Base-by-base conservation (phyloP, 2,797 vertebrate species). In the Neosilurus mollespiculum region DNA sequence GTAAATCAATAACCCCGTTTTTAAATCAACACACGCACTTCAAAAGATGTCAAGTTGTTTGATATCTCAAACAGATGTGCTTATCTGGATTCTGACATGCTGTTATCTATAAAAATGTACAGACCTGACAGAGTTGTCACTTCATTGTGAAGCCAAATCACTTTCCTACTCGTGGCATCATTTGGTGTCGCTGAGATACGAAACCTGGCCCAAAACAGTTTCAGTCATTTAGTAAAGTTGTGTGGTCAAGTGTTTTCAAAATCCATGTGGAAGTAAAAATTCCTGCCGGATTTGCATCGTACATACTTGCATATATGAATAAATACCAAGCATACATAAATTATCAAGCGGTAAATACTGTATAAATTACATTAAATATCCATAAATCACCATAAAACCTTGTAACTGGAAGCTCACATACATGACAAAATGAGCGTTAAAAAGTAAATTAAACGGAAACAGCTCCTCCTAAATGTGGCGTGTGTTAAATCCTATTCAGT, bases 21-120 rank as follows among this genome's bases (percentile, higher is more conserved):
- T 8, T 59, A 62, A 76, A 76, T 76, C 7, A 62, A 62, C 58
- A 76, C 54, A 37, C 70, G 15, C n/a, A 49, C 51, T 54, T 73
- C 14, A 11, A 58, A 18, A 30, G 9, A 30, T 12, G 7, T 7
- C 43, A 53, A 10, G 37, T 49, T 51, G 43, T 70, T 49, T 22
- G 22, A 10, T 51, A 12, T 49, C 20, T n/a, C 10, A 43, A 43
- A 43, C 43, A 51, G 22, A 53, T 14, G 51, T 24, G n/a, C 70
- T 16, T 24, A 26, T 53, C 49, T 51, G 69, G 30, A 30, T 66
- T 37, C 9, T 67, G 64, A 66, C 26, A 30, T 43, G 6, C 37
- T 43, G 37, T 43, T 43, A n/a, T n/a, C n/a, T n/a, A n/a, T n/a
- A 43, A 43, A 6, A 43, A 43, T 43, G 7, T 66, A 34, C 26